Evolutionary conservation across 1,140 invertebrate genomes (phyloP).

Genomic region (Camponotus floridanus): DNA sequence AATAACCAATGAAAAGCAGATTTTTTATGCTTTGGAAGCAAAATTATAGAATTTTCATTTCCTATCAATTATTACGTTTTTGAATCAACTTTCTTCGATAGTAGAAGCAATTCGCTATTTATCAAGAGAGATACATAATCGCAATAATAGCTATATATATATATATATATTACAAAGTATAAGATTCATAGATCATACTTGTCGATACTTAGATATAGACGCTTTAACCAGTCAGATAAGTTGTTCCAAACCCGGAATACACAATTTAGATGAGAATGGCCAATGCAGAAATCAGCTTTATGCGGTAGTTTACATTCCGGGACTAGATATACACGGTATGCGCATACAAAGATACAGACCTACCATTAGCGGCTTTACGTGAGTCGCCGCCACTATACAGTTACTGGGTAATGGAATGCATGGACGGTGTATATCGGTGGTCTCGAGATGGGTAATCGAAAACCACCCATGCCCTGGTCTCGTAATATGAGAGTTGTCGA

Average conservation of each 20-base stretch:
- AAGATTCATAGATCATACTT: conserved; percentile 36
- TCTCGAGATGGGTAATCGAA: conserved; percentile 68
- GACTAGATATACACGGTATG: conserved; percentile 37
- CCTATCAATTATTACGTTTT: neutral
- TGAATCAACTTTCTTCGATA: neutral
- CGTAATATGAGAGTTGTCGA: conserved; percentile 30
- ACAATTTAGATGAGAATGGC: conserved; percentile 56
- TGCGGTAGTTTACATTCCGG: conserved; percentile 58
- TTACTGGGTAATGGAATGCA: conserved; percentile 71
- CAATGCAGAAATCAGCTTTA: conserved; percentile 67
- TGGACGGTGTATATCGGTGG: conserved; percentile 60
- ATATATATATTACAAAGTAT: conserved; percentile 24
- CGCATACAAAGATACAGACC: conserved; percentile 57
- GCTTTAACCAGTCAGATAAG: conserved; percentile 3
- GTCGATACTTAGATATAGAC: conserved; percentile 47
- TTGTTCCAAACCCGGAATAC: conserved; percentile 41
- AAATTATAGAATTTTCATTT: neutral
- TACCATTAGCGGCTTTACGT: conserved; percentile 41
- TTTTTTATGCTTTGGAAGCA: neutral
- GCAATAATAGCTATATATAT: neutral
- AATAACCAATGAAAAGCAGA: neutral
- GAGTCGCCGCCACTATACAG: conserved; percentile 39
- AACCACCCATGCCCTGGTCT: conserved; percentile 38
- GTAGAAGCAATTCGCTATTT: neutral
- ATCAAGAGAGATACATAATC: neutral